Evolutionary conservation across 1,140 invertebrate species (phyloP), one percentile per base, ranked within the genome.

Genomic region (Physella acuta): DNA sequence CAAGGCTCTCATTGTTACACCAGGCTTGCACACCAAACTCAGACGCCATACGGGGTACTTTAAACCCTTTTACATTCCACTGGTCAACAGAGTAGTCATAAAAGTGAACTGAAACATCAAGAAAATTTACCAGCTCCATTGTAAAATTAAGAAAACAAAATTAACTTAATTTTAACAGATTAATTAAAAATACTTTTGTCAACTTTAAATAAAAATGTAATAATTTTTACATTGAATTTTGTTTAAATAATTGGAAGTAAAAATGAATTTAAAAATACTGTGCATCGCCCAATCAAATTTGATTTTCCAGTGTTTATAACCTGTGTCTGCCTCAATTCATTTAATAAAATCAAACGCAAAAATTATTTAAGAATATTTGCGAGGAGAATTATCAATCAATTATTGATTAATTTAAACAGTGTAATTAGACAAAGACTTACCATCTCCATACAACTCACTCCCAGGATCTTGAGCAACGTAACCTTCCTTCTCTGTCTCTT

Each of bases 11-110:
- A 24, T 71, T 65, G n/a, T 79, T 79, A 30, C 77, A 73, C 73
- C 75, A 81, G 3, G 94, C 93, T 82, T 98, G 95, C 74, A 94
- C 92, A 11, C 97, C 97, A 82, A 95, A 99, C 84, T 99, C 97
- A 0, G 95, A 97, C 17, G 91, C 89, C 84, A 98, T 97, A 73
- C 96, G 88, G 1, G 93, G 89, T 17, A 87, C 87, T 0, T 92
- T 92, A 84, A 91, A 97, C 16, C 88, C 90, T 52, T 86, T 88
- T 30, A 89, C 87, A 72, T 92, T 84, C 94, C 94, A 98, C 58
- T 90, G 88, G 79, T 98, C 90, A 67, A 83, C 83, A 0, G 89
- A 33, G 79, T 98, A 96, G 76, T 94, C 93, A 80, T 98, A 98
- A 79, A 91, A 95, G 79, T 98, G 96, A 53, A 93, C 91, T 92